Conservation (phyloP, 2,797 vertebrate genomes). For the Anomalospiza imberbis region DNA sequence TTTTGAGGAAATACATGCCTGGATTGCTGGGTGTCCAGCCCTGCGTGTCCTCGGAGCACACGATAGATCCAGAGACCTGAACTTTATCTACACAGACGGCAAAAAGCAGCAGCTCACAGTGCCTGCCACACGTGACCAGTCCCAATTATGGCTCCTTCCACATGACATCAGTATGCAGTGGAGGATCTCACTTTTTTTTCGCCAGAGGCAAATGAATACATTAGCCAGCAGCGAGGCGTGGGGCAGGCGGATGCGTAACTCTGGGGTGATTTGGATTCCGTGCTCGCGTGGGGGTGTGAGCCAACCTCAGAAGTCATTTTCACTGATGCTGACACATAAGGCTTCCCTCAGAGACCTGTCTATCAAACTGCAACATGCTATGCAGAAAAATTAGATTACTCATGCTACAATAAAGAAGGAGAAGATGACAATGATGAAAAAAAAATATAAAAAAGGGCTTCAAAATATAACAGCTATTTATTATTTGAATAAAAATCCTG, state of each 20-base stretch:
- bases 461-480: constrained; percentile 43
- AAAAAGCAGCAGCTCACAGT: not conserved
- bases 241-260: constrained; percentile 81
- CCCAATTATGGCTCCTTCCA: constrained; percentile 77
- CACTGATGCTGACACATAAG: constrained; percentile 69
- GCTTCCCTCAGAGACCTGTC: constrained; percentile 72
- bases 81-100: not conserved
- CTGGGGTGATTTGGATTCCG: constrained; percentile 88
- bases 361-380: constrained; percentile 66
- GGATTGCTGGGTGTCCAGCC: not conserved
- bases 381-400: constrained; percentile 75
- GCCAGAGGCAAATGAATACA: constrained; percentile 96
- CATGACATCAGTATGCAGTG: constrained; percentile 88
- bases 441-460: not conserved
- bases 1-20: not conserved
- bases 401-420: constrained; percentile 55
- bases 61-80: not conserved
- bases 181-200: constrained; percentile 79
- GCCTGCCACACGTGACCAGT: constrained; percentile 30
- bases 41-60: fast-evolving
- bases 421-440: constrained; percentile 1
- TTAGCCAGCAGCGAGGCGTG: constrained; percentile 76
- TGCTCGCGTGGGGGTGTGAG: constrained; percentile 76
- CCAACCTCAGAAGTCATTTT: constrained; percentile 74
- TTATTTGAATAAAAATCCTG: constrained; percentile 44